These are phyloP conservation scores for Brachionus rotundiformis DNA, from an alignment of 1,140 invertebrate genomes.

Conservation along the genomic window DNA sequence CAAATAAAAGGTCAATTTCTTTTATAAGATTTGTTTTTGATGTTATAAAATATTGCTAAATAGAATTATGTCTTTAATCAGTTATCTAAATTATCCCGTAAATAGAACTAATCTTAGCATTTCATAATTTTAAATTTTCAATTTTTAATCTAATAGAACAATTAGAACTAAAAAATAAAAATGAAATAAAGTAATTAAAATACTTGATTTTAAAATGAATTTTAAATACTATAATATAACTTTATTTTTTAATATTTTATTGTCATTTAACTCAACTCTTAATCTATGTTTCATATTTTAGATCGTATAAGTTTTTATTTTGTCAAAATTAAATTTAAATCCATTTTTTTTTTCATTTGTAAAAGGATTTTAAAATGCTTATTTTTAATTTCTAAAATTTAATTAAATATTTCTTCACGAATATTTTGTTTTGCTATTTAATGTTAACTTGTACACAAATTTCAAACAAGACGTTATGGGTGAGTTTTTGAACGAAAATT, in stretches of 20 bases:
- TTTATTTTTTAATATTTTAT: not conserved
- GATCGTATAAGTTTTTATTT: not conserved
- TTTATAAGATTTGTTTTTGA: no score
- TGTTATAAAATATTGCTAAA: no score
- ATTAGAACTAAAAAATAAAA: not conserved
- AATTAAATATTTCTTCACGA: not conserved
- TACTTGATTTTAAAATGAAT: not conserved
- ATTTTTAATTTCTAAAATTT: not conserved
- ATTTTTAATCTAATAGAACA: not conserved
- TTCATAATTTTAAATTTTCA: not conserved
- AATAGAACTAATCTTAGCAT: not conserved
- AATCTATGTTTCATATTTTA: not conserved
- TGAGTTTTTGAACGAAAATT: not conserved
- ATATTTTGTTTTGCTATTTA: not conserved
- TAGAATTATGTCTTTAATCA: not conserved
- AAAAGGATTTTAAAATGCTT: not conserved
- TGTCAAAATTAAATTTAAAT: not conserved
- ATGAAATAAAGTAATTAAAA: conserved; percentile 16
- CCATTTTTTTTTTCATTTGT: not conserved
- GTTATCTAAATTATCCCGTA: not conserved
- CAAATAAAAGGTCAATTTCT: no score
- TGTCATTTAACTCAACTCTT: conserved; percentile 9
- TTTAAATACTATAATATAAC: not conserved
- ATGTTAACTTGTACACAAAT: not conserved
- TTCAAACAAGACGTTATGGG: not conserved